phyloP scores from a whole-genome alignment of 2,797 vertebrate genomes.

The Brachymystax lenok region DNA sequence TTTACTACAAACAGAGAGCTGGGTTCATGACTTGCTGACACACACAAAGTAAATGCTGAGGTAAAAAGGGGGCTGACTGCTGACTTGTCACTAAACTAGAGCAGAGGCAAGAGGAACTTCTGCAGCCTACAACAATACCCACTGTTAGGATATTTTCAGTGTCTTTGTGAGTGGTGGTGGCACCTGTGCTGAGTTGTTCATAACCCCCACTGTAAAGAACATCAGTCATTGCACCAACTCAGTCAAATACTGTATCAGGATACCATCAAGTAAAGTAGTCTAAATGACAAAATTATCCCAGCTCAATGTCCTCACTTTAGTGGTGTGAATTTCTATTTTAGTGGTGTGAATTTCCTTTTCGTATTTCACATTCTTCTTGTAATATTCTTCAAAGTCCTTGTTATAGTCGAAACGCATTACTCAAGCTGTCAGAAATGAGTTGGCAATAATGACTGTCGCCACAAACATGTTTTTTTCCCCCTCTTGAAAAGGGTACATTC shows the following conservation, averaged over 20 bases:
- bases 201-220: neutral
- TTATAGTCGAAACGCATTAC: neutral
- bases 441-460: neutral
- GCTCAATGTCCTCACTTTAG: neutral
- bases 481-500: neutral
- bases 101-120: too few species aligned
- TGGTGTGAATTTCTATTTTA: neutral
- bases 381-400: neutral
- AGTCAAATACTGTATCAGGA: constrained; percentile 14
- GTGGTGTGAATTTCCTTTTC: too few species aligned
- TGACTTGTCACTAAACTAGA: too few species aligned
- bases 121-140: neutral
- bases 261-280: neutral
- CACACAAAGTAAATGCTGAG: neutral
- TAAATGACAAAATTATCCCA: neutral
- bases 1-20: constrained; percentile 35
- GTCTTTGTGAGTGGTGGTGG: neutral
- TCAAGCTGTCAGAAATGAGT: neutral
- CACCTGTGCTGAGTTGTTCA: neutral
- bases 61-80: neutral
- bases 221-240: too few species aligned
- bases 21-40: constrained; percentile 31
- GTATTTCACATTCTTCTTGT: neutral
- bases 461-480: neutral
- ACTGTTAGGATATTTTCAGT: neutral